Base-by-base conservation (phyloP, 2,888 invertebrate genomes). In the Cylindroiulus punctatus region DNA sequence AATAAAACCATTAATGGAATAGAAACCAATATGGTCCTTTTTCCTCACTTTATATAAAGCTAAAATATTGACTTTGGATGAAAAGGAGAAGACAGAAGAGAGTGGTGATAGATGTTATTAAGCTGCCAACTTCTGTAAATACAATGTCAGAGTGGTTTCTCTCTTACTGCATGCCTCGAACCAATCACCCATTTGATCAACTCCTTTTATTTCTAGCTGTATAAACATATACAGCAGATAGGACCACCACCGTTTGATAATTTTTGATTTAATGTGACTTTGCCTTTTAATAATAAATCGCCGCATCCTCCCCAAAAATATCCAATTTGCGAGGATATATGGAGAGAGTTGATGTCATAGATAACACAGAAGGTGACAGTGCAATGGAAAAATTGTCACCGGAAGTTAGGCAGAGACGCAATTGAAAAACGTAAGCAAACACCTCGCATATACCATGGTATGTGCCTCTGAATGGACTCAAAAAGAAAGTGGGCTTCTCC, bases 61-160 rank as follows among this genome's bases (percentile, higher is more conserved):
- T 76, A 76, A 76, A 76, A 76, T 76, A 76, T 76, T 76, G 76
- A 76, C 76, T 76, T 76, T 76, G 76, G 76, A 76, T 76, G 76
- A 76, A 76, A 76, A 76, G 76, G 14, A 76, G 76, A 76, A 76
- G 76, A 76, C 76, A 76, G 52, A 52, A 76, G 76, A 76, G 76
- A 76, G 76, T 30, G 76, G 30, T 76, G 76, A 76, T 76, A 76
- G 76, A 76, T 76, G 76, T 76, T 76, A 76, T 76, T 76, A 76
- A 76, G 76, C 76, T 76, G 76, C 76, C 76, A 76, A 30, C 76
- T 26, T 76, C 76, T 76, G 76, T 76, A 76, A 76, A 76, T 76
- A 76, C 30, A 76, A 26, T 30, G 76, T 76, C 76, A 76, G 30
- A 76, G 76, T 30, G 8, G 1, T 26, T 32, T 76, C 76, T 32